Percentiles rank a stretch among this genome's conserved stretches.
Evolutionary conservation across 2,797 vertebrate genomes (phyloP).

Genomic region (Catostomus latipinnis): DNA sequence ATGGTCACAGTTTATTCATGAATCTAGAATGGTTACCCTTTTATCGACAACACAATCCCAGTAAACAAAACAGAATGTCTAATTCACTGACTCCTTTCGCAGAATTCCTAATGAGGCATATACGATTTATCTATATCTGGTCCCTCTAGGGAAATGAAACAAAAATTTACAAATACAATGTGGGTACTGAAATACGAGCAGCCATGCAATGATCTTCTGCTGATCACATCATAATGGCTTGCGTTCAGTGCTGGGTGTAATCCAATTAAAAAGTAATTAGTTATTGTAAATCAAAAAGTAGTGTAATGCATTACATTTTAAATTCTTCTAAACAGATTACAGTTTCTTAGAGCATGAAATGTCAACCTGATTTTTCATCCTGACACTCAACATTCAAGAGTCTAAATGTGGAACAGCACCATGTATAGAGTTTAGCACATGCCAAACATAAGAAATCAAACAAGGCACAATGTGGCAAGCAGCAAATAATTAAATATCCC

Average conservation of each 20-base stretch:
- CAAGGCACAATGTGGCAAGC: not conserved
- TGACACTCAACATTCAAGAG: not conserved
- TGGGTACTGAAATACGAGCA: slow-evolving; percentile 14
- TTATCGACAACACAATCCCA: not conserved
- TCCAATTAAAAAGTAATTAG: not conserved
- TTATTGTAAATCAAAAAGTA: too few species aligned
- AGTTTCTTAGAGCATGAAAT: slow-evolving; percentile 42
- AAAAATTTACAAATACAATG: slow-evolving; percentile 35
- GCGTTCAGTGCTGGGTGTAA: too few species aligned
- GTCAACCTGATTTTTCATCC: slow-evolving; percentile 29
- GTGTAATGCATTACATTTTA: too few species aligned
- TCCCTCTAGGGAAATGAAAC: slow-evolving; percentile 26
- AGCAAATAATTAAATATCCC: not conserved
- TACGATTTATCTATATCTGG: slow-evolving; percentile 38
- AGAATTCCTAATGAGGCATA: slow-evolving; percentile 41
- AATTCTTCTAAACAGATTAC: not conserved
- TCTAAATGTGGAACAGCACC: not conserved
- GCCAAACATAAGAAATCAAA: not conserved
- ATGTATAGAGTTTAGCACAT: not conserved
- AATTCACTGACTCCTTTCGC: slow-evolving; percentile 28
- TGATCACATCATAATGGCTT: not conserved
- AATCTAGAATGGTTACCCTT: not conserved
- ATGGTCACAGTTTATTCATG: slow-evolving; percentile 5
- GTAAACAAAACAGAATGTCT: slow-evolving; percentile 30
- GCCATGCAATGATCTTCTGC: not conserved